A percentile compares a stretch with the other conserved stretches of the same genome.
These are phyloP conservation scores for Notiomystis cincta DNA, from an alignment of 2,113 vertebrate species.

Conservation along the genomic window DNA sequence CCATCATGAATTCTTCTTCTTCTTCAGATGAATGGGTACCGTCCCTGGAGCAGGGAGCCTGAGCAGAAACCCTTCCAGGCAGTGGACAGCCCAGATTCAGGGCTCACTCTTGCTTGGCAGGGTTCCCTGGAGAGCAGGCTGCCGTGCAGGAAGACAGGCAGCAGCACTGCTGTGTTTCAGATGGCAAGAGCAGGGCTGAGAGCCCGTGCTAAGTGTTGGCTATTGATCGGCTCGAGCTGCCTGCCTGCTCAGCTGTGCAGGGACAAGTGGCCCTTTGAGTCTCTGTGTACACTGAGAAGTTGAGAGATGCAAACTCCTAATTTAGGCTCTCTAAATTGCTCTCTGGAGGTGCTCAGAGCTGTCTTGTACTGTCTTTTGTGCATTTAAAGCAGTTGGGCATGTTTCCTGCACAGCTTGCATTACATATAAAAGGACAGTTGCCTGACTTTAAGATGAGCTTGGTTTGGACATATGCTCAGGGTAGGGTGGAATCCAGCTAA, in stretches of 20 bases:
- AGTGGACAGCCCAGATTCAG: neutral
- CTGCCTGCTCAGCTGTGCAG: neutral
- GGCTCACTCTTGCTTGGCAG: neutral
- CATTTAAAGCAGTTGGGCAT: neutral
- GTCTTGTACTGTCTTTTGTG: neutral
- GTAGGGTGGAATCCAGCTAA: neutral
- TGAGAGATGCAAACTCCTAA: neutral
- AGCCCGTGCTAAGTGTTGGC: neutral
- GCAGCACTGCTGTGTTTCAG: neutral
- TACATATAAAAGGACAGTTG: neutral
- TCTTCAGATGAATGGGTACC: accelerated
- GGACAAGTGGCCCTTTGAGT: neutral
- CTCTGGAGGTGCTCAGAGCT: neutral
- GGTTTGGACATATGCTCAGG: neutral
- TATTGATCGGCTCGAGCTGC: neutral
- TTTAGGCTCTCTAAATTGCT: neutral
- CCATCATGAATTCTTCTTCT: neutral
- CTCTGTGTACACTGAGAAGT: neutral
- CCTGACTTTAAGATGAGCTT: neutral
- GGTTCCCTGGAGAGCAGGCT: neutral
- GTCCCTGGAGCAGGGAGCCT: neutral
- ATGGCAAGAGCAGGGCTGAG: neutral
- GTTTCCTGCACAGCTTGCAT: neutral
- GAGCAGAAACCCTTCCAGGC: neutral
- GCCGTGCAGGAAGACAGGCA: neutral